Conservation (phyloP, 37 sponge, comb jelly and placozoan genomes). For the Crambe crambe region DNA sequence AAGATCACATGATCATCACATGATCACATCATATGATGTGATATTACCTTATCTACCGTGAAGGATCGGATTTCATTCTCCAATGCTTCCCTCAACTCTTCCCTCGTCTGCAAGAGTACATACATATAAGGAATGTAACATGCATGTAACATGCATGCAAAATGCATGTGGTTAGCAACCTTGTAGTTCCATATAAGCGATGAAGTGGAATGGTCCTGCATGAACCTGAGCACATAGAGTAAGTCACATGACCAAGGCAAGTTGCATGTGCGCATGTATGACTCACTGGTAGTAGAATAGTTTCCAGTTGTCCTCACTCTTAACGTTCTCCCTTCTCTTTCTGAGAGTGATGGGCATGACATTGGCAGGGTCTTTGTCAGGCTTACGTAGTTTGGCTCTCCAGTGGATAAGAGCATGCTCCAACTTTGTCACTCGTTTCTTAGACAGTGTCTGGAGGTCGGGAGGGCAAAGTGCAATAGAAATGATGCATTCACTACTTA, state of each 20-base stretch:
- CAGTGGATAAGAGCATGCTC: conserved; percentile 94
- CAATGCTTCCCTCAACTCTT: conserved; percentile 95
- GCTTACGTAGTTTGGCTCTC: conserved; percentile 87
- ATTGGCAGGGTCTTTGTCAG: conserved; percentile 9
- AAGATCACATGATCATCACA: conserved; percentile 11
- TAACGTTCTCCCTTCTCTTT: conserved; percentile 85
- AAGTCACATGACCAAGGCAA: background rate
- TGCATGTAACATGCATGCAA: background rate
- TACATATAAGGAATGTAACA: background rate
- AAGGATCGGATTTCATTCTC: conserved; percentile 95
- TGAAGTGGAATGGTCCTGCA: conserved; percentile 92
- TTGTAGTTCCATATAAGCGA: conserved; percentile 99
- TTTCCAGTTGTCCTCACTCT: conserved; percentile 90
- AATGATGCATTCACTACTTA: background rate
- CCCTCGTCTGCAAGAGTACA: conserved; percentile 78
- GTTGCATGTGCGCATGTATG: background rate
- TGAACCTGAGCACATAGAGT: conserved; percentile 59
- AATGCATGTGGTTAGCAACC: background rate
- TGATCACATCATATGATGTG: background rate
- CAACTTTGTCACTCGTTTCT: conserved; percentile 49
- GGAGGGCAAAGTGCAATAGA: background rate
- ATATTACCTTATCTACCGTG: conserved; percentile 83
- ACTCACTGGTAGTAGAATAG: conserved; percentile 90
- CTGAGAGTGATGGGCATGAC: conserved; percentile 79
- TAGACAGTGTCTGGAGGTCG: conserved; percentile 64